Evolutionary conservation across 2,888 invertebrate genomes (phyloP).

Genomic region (Norana najaformis): DNA sequence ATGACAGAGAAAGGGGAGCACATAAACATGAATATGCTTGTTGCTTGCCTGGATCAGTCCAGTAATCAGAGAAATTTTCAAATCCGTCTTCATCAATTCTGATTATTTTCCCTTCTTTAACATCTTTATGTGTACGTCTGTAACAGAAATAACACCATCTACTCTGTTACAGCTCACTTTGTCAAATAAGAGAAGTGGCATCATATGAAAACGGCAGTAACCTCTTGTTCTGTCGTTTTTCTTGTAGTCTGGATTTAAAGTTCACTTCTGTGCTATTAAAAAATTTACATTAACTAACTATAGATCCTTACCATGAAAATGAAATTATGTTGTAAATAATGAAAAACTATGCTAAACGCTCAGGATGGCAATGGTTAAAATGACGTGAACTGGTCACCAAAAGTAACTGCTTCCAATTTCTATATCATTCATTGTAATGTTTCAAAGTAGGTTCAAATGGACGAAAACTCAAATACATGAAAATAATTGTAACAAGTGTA

Average conservation of each 20-base stretch:
- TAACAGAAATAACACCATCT: neutral
- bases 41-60: conserved; percentile 51
- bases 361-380: too few species aligned
- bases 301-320: too few species aligned
- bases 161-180: neutral
- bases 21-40: neutral
- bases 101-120: conserved; percentile 50
- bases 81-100: conserved; percentile 49
- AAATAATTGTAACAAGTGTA: neutral
- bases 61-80: conserved; percentile 54
- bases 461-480: neutral
- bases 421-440: neutral
- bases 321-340: too few species aligned
- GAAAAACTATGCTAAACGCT: too few species aligned
- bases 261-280: too few species aligned
- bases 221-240: neutral
- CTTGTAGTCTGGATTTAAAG: neutral
- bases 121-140: conserved; percentile 50
- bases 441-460: neutral
- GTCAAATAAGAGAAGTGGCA: neutral
- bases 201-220: neutral
- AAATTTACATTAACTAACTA: too few species aligned
- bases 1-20: neutral
- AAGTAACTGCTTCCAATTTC: neutral
- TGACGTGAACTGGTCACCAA: too few species aligned